Evolutionary conservation across 2,113 vertebrate species (phyloP).

Genomic region (Colius striatus): DNA sequence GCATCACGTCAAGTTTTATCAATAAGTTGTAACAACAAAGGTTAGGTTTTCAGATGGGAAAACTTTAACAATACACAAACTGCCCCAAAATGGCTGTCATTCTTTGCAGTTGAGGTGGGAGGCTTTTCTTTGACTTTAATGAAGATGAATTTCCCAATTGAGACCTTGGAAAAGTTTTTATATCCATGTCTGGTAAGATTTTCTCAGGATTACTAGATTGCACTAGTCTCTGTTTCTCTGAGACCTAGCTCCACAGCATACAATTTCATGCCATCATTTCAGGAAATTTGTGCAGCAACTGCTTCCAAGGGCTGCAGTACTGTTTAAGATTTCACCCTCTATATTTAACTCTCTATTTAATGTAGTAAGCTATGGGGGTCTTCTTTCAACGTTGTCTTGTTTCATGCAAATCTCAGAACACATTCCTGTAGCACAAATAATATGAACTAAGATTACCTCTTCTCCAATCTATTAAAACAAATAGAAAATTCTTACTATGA

Average conservation of each 20-base stretch:
- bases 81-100: neutral
- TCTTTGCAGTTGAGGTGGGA: neutral
- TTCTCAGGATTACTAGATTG: neutral
- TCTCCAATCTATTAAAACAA: neutral
- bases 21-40: neutral
- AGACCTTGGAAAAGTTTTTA: neutral
- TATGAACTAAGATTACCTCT: neutral
- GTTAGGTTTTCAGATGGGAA: neutral
- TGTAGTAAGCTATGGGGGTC: neutral
- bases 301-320: neutral
- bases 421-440: neutral
- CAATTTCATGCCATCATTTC: neutral
- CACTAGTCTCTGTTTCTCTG: neutral
- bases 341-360: neutral
- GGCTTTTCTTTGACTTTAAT: neutral
- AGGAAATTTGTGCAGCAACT: neutral
- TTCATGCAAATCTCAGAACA: neutral
- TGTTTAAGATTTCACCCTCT: neutral
- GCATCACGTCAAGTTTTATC: neutral
- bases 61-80: neutral
- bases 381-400: neutral
- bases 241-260: neutral
- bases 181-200: neutral
- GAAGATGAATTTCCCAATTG: neutral
- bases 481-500: neutral